Base-by-base conservation (phyloP, 1,140 invertebrate genomes). In the Galendromus occidentalis region DNA sequence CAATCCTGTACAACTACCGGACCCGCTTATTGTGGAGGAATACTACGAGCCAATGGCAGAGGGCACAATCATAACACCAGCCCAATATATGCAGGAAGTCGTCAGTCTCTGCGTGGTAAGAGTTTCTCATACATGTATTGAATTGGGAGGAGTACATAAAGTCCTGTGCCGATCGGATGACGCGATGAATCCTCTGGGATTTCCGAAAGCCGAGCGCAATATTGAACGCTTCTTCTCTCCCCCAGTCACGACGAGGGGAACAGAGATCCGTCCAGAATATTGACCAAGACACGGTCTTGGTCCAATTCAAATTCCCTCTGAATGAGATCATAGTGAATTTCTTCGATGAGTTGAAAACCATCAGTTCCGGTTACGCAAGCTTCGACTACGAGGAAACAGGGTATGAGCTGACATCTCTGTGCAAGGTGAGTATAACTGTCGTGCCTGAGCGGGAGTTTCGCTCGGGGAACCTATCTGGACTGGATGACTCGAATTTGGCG, bases 341-440 rank as follows among this genome's bases (percentile, higher is more conserved):
- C 75, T 92, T 94, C 75, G 93, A 98, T 75, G 79, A 82, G 28
- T 76, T 98, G 0, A 98, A 96, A 77, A 85, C 84, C 22, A 70
- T 89, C 14, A 86, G 85, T 18, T 95, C 91, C 1, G 94, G 94
- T 12, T 97, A 91, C 79, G 93, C 91, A 9, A 94, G 89, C 75
- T 98, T 98, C 78, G 93, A 97, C 78, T 98, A 98, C 76, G 90
- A 97, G 78, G 87, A 95, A 75, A 74, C 83, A 73, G 91, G 86
- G 17, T 96, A 87, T 76, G 78, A 87, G 74, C 63, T 74, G 17
- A 84, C 85, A 67, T 73, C 81, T 67, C 77, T 91, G 70, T 80
- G 84, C 0, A 87, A 86, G 76, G 86, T 89, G 79, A 73, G 74
- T 72, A 47, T 22, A n/a, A n/a, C n/a, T n/a, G n/a, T n/a, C n/a